phyloP scores from a whole-genome alignment of 2,888 invertebrate genomes.

The Pilophorus perplexus region DNA sequence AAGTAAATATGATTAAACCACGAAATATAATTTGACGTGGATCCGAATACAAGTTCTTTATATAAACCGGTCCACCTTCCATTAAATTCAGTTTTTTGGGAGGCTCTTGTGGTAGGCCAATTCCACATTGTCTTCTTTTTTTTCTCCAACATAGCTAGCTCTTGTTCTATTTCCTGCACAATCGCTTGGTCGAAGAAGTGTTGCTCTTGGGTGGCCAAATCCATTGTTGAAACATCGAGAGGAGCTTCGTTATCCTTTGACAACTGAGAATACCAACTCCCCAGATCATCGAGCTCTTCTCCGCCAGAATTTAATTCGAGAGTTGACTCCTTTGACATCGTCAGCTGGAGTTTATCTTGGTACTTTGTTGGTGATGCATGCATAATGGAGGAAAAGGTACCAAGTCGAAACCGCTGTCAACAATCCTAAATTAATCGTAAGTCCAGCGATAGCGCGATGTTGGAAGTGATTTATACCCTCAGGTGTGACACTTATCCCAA shows the following conservation, averaged over 20 bases:
- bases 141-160: not conserved
- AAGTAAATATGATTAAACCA: not conserved
- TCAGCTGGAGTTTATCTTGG: conserved; percentile 4
- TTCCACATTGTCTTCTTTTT: not conserved
- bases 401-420: no score
- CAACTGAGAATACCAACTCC: conserved; percentile 5
- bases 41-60: not conserved
- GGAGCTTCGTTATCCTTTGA: conserved; percentile 2
- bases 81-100: not conserved
- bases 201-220: not conserved
- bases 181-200: not conserved
- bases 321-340: not conserved
- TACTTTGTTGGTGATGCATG: conserved; percentile 8
- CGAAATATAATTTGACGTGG: not conserved
- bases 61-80: no score
- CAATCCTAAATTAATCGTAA: no score
- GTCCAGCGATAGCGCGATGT: no score
- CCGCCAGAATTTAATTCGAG: not conserved
- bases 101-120: conserved; percentile 7
- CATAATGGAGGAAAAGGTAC: no score
- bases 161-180: not conserved
- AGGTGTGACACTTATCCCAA: no score
- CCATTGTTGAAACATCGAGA: conserved; percentile 4
- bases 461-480: no score
- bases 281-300: not conserved